Conservation (phyloP, 2,113 vertebrate species). For the Recurvirostra avosetta region DNA sequence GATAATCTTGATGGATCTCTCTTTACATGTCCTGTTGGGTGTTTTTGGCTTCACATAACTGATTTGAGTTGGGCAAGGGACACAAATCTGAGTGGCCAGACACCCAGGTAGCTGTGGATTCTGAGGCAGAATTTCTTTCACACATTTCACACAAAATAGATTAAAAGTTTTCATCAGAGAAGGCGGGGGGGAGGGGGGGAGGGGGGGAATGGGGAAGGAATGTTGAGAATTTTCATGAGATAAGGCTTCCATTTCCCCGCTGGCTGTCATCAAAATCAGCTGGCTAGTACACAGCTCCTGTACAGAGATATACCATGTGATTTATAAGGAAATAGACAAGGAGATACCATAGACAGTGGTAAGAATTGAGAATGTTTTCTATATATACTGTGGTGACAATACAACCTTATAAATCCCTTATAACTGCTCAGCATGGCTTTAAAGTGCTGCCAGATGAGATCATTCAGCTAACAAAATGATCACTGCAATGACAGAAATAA, state of each 20-base stretch:
- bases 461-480: neutral
- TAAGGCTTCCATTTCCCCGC: neutral
- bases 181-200: accelerated
- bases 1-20: neutral
- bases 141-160: neutral
- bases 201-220: neutral
- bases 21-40: neutral
- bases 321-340: neutral
- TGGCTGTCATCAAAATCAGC: neutral
- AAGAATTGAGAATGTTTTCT: neutral
- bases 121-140: neutral
- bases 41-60: neutral
- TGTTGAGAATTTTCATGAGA: neutral
- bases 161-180: neutral
- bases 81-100: neutral
- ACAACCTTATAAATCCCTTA: neutral
- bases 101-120: neutral
- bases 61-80: neutral
- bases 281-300: neutral
- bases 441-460: neutral
- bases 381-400: neutral
- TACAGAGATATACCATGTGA: neutral
- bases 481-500: neutral
- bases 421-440: neutral
- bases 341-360: neutral